Evolutionary conservation across 2,888 invertebrate species (phyloP), one percentile per base, ranked within the genome.

Genomic region (Herminia tarsipennalis): DNA sequence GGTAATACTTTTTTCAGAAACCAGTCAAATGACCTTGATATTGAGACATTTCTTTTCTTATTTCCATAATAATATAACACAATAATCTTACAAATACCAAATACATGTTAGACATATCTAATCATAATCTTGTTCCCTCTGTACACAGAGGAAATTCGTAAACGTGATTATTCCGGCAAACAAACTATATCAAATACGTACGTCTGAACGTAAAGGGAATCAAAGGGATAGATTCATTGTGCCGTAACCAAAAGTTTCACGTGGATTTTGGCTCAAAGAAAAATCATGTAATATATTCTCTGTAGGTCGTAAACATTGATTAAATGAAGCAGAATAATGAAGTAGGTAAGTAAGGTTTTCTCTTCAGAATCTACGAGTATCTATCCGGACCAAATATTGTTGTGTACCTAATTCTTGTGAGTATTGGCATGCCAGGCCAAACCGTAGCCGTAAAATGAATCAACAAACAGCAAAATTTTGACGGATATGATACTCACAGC

Each of bases 221-320:
- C 43, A 43, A 30, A 25, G 30, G 30, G 24, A 35, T 29, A n/a
- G 18, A 18, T 25, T 14, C 14, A 33, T 33, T 41, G 20, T 14
- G 6, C n/a, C 9, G 9, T 33, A 5, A 24, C 16, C 18, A 20
- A 33, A 33, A 20, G 10, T 21, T 34, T 21, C n/a, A 3, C 13
- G 2, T 3, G 6, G 20, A 21, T 10, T 25, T 16, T 8, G 2
- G 25, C 14, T 6, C 21, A 16, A 21, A 21, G 10, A 16, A n/a
- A 34, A 34, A 13, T 17, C 4, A 18, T 12, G 4, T 13, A 14
- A 9, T 9, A 16, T 28, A 14, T 39, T 16, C 9, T 30, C 5
- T 1, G 5, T 5, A 18, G n/a, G 16, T 16, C 6, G 12, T 16
- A 17, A 17, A 35, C 10, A 25, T 25, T 17, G 1, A 35, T 17